Evolutionary conservation across 2,113 vertebrate genomes (phyloP), one percentile per base, ranked within the genome.

Genomic region (Vicugna pacos): DNA sequence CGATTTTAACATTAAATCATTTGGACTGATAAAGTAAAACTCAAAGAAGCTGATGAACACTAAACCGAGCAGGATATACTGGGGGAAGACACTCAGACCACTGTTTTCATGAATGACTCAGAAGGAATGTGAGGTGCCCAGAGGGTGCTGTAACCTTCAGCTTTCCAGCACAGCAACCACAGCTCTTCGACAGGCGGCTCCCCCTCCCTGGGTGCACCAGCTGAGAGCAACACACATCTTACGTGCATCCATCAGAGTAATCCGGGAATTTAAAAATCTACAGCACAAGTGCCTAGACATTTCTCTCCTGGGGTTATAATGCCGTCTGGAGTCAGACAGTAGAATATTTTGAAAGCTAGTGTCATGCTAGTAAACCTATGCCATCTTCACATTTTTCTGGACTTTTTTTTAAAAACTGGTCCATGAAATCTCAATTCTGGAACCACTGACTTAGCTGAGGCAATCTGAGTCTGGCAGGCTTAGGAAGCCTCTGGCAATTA

Each of bases 401-500:
- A 4, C 56, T 80, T 81, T 86, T 79, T 89, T 87, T 85, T 84
- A 5, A 5, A 42, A 42, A 95, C 26, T 35, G 7, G 35, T 70
- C 17, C 22, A 73, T 42, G 42, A 93, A 81, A 93, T 88, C 13
- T 64, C 14, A 89, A 32, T 87, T 91, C 48, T 81, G 32, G 16
- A 96, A 83, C 16, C 20, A 88, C 16, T n/a, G 60, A 93, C 17
- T 86, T 91, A 80, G 64, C 52, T 69, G 54, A 92, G 22, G 76
- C 9, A 80, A 89, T 72, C 14, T 20, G 35, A 5, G 9, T 64
- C 73, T 81, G 24, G 14, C n/a, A 89, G 56, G 19, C 50, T 86
- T 75, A 92, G 13, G 20, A 58, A 80, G 38, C 90, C 93, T 81
- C 88, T 92, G 72, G 8, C 52, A 86, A 82, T 58, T 86, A 69